phyloP scores from a whole-genome alignment of 2,888 invertebrate species.

The Prostheceraeus crozeri region DNA sequence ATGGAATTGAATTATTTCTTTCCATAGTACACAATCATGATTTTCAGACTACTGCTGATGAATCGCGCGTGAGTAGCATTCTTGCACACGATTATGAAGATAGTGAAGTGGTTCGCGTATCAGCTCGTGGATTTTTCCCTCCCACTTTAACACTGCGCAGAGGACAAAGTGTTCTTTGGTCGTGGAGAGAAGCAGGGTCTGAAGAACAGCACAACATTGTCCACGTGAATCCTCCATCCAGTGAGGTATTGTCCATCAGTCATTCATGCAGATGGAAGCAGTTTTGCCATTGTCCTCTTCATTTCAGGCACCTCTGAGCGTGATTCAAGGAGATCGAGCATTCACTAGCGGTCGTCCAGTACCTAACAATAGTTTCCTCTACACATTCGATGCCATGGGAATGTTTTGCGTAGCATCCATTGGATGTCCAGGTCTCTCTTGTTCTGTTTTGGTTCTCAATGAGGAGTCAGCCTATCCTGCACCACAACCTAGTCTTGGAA shows the following conservation, averaged over 20 bases:
- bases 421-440: slow-evolving; percentile 52
- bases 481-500: slow-evolving; percentile 44
- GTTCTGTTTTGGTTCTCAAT: slow-evolving; percentile 48
- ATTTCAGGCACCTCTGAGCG: slow-evolving; percentile 50
- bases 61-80: slow-evolving; percentile 50
- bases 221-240: slow-evolving; percentile 52
- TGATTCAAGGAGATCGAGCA: slow-evolving; percentile 50
- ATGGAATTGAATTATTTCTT: no score
- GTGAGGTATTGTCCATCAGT: slow-evolving; percentile 45
- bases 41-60: no score
- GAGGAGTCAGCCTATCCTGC: slow-evolving; percentile 43
- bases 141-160: slow-evolving; percentile 47
- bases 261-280: no score
- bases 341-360: slow-evolving; percentile 56
- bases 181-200: slow-evolving; percentile 49
- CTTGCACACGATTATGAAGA: slow-evolving; percentile 53
- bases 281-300: no score
- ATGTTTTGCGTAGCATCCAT: slow-evolving; percentile 54
- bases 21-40: no score
- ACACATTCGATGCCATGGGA: slow-evolving; percentile 55
- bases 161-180: slow-evolving; percentile 55
- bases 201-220: slow-evolving; percentile 55
- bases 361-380: slow-evolving; percentile 53
- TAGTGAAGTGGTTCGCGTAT: slow-evolving; percentile 49
- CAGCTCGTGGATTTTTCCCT: slow-evolving; percentile 54